phyloP scores from a whole-genome alignment of 2,888 invertebrate genomes.

The Dioctria linearis region DNA sequence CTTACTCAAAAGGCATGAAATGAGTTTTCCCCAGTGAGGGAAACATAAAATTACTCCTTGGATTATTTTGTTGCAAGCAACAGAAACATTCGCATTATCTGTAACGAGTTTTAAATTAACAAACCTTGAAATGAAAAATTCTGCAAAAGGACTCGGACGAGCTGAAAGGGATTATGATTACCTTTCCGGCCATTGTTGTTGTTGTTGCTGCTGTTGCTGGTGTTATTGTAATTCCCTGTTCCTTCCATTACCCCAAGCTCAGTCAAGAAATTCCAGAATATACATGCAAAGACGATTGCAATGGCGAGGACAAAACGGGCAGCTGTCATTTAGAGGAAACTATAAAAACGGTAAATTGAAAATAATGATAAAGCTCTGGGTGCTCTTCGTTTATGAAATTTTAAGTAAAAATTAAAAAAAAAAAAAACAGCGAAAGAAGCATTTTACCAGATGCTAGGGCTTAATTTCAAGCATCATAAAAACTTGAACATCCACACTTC shows the following conservation, averaged over 20 bases:
- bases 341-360: background rate
- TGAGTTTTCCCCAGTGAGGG: constrained; percentile 25
- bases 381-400: background rate
- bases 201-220: background rate
- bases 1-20: constrained; percentile 45
- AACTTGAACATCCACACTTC: too few relatives aligned
- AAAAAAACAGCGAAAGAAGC: too few relatives aligned
- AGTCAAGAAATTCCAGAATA: too few relatives aligned
- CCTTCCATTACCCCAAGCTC: too few relatives aligned
- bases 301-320: background rate
- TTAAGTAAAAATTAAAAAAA: too few relatives aligned
- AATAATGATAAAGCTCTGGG: background rate
- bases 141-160: constrained; percentile 19
- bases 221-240: background rate
- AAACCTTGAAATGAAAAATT: constrained; percentile 45
- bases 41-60: constrained; percentile 8
- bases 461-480: background rate
- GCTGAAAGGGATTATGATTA: constrained; percentile 32
- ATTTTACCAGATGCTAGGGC: constrained; percentile 3
- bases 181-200: constrained; percentile 8
- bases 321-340: background rate
- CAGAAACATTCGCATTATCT: constrained; percentile 39
- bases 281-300: too few relatives aligned
- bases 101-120: constrained; percentile 49
- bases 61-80: constrained; percentile 31